Evolutionary conservation across 1,140 invertebrate genomes (phyloP).

Genomic region (Polypedilum pembai): DNA sequence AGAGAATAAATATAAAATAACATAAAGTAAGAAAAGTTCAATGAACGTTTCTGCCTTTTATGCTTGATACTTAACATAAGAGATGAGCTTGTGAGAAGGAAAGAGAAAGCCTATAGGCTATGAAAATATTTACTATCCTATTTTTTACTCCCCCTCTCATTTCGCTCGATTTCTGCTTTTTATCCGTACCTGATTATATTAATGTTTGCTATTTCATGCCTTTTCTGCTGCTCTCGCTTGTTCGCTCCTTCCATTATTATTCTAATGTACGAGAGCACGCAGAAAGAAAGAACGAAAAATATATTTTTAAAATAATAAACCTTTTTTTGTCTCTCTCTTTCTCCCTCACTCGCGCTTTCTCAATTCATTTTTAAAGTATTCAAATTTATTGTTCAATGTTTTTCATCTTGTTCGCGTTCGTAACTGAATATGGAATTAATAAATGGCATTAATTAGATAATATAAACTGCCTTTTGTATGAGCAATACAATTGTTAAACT

Average conservation of each 20-base stretch:
- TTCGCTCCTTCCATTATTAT: background rate
- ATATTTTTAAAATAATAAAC: constrained; percentile 23
- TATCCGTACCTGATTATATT: background rate
- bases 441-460: constrained; percentile 19
- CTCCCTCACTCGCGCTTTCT: background rate
- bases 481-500: background rate
- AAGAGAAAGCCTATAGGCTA: background rate
- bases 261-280: background rate
- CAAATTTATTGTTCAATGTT: background rate
- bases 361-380: background rate
- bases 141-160: background rate
- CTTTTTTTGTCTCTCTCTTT: background rate
- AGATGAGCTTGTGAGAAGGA: background rate
- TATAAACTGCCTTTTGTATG: constrained; percentile 8
- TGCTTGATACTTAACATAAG: constrained; percentile 26
- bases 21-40: constrained; percentile 15
- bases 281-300: too few species aligned
- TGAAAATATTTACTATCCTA: background rate
- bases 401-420: background rate
- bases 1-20: background rate
- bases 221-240: too few species aligned
- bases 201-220: background rate
- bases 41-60: constrained; percentile 3
- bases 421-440: constrained; percentile 14
- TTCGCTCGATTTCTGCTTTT: background rate